A percentile compares a stretch with the other conserved stretches of the same genome.
These are phyloP conservation scores for Biston stratarius DNA, from an alignment of 2,888 invertebrate genomes.

Conservation along the genomic window DNA sequence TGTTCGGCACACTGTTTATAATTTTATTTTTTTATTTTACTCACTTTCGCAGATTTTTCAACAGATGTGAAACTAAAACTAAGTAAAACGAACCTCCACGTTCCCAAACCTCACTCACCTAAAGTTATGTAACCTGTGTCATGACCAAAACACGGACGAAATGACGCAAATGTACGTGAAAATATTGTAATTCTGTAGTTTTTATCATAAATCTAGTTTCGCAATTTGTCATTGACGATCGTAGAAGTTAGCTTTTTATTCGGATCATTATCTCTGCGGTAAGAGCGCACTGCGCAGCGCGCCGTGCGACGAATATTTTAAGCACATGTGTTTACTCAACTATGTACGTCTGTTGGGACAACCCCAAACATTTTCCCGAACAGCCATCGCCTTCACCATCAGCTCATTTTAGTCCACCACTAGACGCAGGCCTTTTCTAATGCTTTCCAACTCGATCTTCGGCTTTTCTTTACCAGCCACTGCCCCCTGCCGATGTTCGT, in stretches of 20 bases:
- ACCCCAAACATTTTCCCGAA: too few species aligned
- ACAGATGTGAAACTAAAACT: neutral
- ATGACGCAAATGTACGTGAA: constrained; percentile 63
- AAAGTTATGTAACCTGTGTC: constrained; percentile 20
- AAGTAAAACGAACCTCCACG: neutral
- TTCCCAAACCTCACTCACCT: constrained; percentile 9
- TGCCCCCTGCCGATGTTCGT: too few species aligned
- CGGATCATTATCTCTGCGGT: constrained; percentile 64
- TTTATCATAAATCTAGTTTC: constrained; percentile 64
- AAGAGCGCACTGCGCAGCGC: constrained; percentile 1
- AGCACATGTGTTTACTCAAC: neutral
- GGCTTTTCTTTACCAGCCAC: too few species aligned
- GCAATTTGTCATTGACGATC: constrained; percentile 68
- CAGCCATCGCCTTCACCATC: too few species aligned
- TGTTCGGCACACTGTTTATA: too few species aligned
- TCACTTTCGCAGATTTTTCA: neutral
- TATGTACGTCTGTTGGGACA: too few species aligned
- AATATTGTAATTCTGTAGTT: constrained; percentile 55
- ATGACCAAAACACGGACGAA: constrained; percentile 38
- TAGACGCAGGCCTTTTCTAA: too few species aligned
- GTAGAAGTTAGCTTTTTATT: constrained; percentile 62
- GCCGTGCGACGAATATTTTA: neutral
- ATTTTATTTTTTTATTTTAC: too few species aligned
- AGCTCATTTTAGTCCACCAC: too few species aligned
- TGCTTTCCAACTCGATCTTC: too few species aligned